phyloP scores from a whole-genome alignment of 2,113 vertebrate species.

The Periophthalmodon schlosseri region DNA sequence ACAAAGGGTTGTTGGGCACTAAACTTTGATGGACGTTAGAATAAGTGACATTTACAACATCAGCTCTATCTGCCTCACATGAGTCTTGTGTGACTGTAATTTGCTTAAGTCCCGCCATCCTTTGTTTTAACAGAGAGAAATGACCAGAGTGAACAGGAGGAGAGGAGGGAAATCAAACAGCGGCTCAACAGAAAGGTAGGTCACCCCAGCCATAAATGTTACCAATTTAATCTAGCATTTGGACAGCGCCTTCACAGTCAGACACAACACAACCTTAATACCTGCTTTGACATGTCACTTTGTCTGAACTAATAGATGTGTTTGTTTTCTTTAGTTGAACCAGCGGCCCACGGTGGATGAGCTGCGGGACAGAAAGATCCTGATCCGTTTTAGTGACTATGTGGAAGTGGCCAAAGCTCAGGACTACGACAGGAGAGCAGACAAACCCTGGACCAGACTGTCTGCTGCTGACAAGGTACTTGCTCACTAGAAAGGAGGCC shows the following conservation, averaged over 20 bases:
- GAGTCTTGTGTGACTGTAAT: background rate
- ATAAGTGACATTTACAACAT: background rate
- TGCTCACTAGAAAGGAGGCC: too few relatives aligned
- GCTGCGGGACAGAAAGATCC: constrained; percentile 94
- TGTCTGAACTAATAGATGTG: background rate
- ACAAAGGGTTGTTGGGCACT: background rate
- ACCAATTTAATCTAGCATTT: constrained; percentile 24
- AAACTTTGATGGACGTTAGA: background rate
- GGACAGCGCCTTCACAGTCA: background rate
- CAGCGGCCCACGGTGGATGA: constrained; percentile 97
- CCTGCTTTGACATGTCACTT: constrained; percentile 4
- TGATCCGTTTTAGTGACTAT: constrained; percentile 97
- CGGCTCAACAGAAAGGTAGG: constrained; percentile 94
- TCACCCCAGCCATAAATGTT: background rate
- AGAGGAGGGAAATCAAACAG: constrained; percentile 96
- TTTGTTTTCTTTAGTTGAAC: constrained; percentile 81
- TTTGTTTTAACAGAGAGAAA: constrained; percentile 85
- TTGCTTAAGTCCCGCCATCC: background rate
- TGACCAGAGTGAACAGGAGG: constrained; percentile 94
- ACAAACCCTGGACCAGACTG: constrained; percentile 97
- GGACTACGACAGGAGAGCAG: constrained; percentile 95
- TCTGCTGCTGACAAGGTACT: constrained; percentile 95
- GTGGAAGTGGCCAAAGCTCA: constrained; percentile 99
- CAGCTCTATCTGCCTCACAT: too few relatives aligned
- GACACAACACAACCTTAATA: constrained; percentile 18